A percentile compares a stretch with the other conserved stretches of the same genome.
These are phyloP conservation scores for Knipowitschia caucasica DNA, from an alignment of 2,797 vertebrate genomes.

Conservation along the genomic window DNA sequence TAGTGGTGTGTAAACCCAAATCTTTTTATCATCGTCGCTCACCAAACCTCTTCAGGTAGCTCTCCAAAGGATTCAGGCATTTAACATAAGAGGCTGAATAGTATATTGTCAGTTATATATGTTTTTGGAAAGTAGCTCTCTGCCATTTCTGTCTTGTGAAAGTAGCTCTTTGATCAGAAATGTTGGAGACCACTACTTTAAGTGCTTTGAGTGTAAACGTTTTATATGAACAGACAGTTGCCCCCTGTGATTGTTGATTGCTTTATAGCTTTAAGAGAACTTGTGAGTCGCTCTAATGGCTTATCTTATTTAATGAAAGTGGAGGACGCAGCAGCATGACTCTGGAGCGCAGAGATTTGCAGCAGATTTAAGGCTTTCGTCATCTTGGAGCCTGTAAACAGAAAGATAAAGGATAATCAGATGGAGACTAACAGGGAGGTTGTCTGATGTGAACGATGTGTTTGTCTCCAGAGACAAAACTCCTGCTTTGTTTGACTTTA, in stretches of 20 bases:
- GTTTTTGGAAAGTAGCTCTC: no score
- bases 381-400: conserved; percentile 62
- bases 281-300: conserved; percentile 32
- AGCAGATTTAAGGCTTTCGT: conserved; percentile 52
- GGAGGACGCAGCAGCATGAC: conserved; percentile 22
- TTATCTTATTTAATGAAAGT: conserved; percentile 51
- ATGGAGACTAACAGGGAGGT: conserved; percentile 60
- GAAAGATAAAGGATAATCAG: conserved; percentile 63
- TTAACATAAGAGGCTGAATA: no score
- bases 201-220: conserved; percentile 14
- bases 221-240: conserved; percentile 23
- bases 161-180: no score
- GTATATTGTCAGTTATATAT: no score
- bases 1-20: no score
- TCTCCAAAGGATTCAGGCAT: no score
- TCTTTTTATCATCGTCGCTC: no score
- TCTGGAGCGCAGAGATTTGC: conserved; percentile 40
- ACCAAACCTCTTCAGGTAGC: no score
- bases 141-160: no score
- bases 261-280: conserved; percentile 46
- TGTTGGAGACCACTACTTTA: no score
- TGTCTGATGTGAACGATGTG: conserved; percentile 43
- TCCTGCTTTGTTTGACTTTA: conserved; percentile 3
- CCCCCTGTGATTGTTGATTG: conserved; percentile 34
- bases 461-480: conserved; percentile 38